These are phyloP conservation scores for Macrosteles quadrilineatus DNA, from an alignment of 1,140 invertebrate species.

Conservation along the genomic window DNA sequence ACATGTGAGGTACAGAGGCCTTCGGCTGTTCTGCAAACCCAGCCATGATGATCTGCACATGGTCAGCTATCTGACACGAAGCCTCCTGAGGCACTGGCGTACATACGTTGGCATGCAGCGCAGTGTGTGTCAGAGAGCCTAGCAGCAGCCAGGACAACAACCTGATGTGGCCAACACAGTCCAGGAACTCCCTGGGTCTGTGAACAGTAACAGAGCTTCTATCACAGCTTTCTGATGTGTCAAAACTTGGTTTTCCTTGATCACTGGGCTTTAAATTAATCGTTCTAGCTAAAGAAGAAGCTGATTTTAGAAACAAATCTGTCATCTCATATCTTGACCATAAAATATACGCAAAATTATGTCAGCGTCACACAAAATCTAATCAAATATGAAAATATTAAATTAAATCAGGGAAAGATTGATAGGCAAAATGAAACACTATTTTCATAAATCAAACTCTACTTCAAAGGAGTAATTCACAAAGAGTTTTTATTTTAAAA, in stretches of 20 bases:
- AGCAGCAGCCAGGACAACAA: constrained; percentile 94
- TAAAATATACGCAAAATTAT: not conserved
- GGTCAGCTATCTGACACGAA: constrained; percentile 94
- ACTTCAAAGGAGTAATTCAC: too few relatives aligned
- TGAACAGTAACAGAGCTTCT: constrained; percentile 42
- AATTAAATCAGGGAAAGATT: too few relatives aligned
- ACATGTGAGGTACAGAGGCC: constrained; percentile 89
- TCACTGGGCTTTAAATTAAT: too few relatives aligned
- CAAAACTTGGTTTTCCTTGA: not conserved
- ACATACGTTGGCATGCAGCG: constrained; percentile 63
- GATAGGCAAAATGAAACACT: too few relatives aligned
- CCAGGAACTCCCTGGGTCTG: constrained; percentile 90
- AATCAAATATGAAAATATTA: too few relatives aligned
- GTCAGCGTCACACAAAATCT: too few relatives aligned
- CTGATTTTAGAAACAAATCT: not conserved
- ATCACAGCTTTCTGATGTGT: too few relatives aligned
- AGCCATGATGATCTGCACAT: constrained; percentile 92
- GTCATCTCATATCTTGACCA: not conserved
- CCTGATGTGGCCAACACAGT: constrained; percentile 93
- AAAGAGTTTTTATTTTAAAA: too few relatives aligned
- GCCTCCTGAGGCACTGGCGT: constrained; percentile 93
- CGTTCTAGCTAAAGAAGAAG: not conserved
- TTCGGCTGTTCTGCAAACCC: constrained; percentile 97
- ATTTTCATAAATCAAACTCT: too few relatives aligned
- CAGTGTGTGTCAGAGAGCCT: constrained; percentile 87